A percentile compares a stretch with the other conserved stretches of the same genome.
phyloP scores from a whole-genome alignment of 2,797 vertebrate genomes.

The Spinus olivaceus region DNA sequence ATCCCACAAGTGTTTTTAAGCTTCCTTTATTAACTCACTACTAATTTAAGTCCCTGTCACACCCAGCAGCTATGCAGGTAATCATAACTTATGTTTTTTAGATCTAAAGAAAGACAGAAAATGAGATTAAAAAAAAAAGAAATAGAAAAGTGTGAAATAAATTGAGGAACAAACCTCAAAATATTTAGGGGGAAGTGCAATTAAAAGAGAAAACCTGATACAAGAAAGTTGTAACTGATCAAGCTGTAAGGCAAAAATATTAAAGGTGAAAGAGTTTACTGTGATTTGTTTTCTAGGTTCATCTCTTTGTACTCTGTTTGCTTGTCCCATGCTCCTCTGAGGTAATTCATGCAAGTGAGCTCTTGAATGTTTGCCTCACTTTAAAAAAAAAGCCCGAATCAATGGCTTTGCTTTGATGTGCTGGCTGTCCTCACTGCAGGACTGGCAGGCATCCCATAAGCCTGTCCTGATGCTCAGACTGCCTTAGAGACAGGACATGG shows the following conservation, averaged over 20 bases:
- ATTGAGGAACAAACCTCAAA: not conserved
- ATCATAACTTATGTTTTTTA: not conserved
- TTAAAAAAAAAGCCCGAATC: not conserved
- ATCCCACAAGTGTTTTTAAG: not conserved
- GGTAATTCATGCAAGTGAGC: not conserved
- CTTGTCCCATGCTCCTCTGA: not conserved
- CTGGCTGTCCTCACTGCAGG: not conserved
- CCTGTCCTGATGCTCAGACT: not conserved
- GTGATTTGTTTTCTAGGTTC: not conserved
- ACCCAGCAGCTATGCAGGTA: not conserved
- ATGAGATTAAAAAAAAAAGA: not conserved
- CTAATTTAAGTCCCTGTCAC: not conserved
- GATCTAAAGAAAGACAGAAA: not conserved
- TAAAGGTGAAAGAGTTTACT: not conserved
- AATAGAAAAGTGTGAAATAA: not conserved
- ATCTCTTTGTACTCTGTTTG: not conserved
- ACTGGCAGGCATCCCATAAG: not conserved
- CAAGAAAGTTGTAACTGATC: not conserved
- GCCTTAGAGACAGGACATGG: not conserved
- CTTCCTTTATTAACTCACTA: not conserved
- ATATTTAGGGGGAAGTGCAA: not conserved
- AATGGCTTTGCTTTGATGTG: not conserved
- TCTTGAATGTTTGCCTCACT: not conserved
- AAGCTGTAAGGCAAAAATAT: not conserved
- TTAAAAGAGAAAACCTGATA: not conserved